These are phyloP conservation scores for Cephonodes hylas DNA, from an alignment of 2,888 invertebrate genomes.

Conservation along the genomic window DNA sequence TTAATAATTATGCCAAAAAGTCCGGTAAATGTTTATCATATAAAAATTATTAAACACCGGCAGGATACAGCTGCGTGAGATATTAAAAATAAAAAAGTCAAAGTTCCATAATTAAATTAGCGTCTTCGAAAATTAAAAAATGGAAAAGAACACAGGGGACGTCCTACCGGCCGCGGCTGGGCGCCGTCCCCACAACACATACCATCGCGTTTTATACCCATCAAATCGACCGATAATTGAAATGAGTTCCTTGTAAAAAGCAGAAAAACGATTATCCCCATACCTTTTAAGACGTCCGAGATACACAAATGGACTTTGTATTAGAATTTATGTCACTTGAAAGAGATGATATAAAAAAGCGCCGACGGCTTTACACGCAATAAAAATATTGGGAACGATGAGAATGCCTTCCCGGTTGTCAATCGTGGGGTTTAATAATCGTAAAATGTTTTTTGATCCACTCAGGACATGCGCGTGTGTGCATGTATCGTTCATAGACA, in stretches of 20 bases:
- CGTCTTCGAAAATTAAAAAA: slow-evolving; percentile 70
- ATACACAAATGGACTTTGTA: slow-evolving; percentile 81
- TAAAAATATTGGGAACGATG: slow-evolving; percentile 78
- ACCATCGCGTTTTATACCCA: slow-evolving; percentile 75
- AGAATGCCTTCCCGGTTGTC: slow-evolving; percentile 77
- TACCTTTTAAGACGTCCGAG: slow-evolving; percentile 80
- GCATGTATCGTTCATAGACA: slow-evolving; percentile 27
- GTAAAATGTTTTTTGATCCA: slow-evolving; percentile 77
- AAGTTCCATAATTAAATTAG: slow-evolving; percentile 78
- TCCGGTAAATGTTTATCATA: slow-evolving; percentile 55
- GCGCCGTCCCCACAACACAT: slow-evolving; percentile 73
- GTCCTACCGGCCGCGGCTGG: slow-evolving; percentile 67
- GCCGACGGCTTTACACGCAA: slow-evolving; percentile 80
- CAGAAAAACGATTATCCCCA: slow-evolving; percentile 79
- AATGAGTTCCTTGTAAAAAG: slow-evolving; percentile 81
- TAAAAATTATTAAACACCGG: slow-evolving; percentile 55
- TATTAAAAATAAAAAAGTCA: slow-evolving; percentile 43
- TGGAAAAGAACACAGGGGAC: slow-evolving; percentile 54
- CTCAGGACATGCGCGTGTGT: slow-evolving; percentile 43
- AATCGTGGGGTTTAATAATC: slow-evolving; percentile 78
- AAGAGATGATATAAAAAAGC: slow-evolving; percentile 78
- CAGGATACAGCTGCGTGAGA: slow-evolving; percentile 70
- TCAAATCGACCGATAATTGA: slow-evolving; percentile 80
- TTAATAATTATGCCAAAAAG: slow-evolving; percentile 35
- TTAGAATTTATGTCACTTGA: slow-evolving; percentile 81